Conservation (phyloP, 2,888 invertebrate genomes). For the Cremastinae sp. region DNA sequence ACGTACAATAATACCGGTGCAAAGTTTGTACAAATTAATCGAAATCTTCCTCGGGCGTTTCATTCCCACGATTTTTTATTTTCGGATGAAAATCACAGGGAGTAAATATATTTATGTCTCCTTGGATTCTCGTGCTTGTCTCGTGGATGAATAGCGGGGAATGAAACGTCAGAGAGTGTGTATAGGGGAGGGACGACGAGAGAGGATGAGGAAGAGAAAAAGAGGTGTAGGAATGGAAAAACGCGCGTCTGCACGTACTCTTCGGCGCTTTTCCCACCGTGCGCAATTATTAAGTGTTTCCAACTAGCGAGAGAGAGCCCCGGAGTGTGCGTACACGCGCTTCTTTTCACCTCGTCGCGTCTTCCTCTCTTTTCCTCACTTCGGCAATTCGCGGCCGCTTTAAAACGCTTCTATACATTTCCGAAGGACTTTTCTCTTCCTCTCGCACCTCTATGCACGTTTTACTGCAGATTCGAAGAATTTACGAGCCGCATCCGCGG, state of each 20-base stretch:
- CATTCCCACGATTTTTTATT: background rate
- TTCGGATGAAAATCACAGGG: too few relatives aligned
- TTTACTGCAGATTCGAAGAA: constrained; percentile 68
- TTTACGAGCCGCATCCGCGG: constrained; percentile 66
- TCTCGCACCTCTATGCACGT: constrained; percentile 54
- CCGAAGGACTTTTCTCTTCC: constrained; percentile 30
- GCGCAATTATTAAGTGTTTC: constrained; percentile 56
- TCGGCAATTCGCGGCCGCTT: constrained; percentile 10
- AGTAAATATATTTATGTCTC: too few relatives aligned
- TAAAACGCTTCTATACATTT: constrained; percentile 29
- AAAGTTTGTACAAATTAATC: background rate
- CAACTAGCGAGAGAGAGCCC: constrained; percentile 48
- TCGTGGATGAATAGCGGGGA: background rate
- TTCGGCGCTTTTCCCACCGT: constrained; percentile 53
- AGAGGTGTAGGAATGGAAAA: constrained; percentile 15
- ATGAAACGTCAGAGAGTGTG: background rate
- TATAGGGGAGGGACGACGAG: background rate
- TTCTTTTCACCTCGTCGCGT: constrained; percentile 27
- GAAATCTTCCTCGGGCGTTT: background rate
- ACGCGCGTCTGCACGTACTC: constrained; percentile 37
- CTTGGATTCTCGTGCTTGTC: background rate
- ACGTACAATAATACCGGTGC: constrained; percentile 15
- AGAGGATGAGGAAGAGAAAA: background rate
- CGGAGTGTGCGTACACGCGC: constrained; percentile 19
- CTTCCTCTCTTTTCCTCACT: constrained; percentile 38